phyloP scores from a whole-genome alignment of 2,113 vertebrate genomes.

The Onychorhynchus coronatus region DNA sequence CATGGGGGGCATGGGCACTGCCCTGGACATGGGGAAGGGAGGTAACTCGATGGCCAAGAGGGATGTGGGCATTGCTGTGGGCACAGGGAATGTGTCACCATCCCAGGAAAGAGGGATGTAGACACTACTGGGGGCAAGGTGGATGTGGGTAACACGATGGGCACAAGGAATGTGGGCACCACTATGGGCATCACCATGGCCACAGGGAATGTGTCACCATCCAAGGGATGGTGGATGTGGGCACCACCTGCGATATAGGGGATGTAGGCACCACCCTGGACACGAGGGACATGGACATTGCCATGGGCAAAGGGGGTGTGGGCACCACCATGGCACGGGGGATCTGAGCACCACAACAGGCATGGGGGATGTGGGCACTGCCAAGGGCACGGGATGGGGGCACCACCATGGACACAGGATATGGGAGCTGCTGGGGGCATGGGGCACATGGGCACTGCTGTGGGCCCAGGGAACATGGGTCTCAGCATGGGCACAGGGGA shows the following conservation, averaged over 20 bases:
- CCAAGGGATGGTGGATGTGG: not conserved
- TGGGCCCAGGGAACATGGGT: not conserved
- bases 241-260: not conserved
- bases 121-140: no score
- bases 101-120: no score
- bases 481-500: not conserved
- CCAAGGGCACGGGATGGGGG: not conserved
- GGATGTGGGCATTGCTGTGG: no score
- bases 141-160: no score
- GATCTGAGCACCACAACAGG: rapidly evolving
- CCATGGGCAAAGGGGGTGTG: rapidly evolving
- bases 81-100: not conserved
- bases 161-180: no score
- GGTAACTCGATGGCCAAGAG: rapidly evolving
- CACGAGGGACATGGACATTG: no score
- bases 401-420: not conserved
- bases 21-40: not conserved
- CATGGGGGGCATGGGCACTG: no score
- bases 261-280: not conserved
- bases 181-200: no score
- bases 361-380: rapidly evolving
- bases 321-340: rapidly evolving
- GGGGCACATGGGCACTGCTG: not conserved
- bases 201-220: no score
- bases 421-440: not conserved